phyloP scores from a whole-genome alignment of 2,888 invertebrate genomes.

The Podabrus alpinus region DNA sequence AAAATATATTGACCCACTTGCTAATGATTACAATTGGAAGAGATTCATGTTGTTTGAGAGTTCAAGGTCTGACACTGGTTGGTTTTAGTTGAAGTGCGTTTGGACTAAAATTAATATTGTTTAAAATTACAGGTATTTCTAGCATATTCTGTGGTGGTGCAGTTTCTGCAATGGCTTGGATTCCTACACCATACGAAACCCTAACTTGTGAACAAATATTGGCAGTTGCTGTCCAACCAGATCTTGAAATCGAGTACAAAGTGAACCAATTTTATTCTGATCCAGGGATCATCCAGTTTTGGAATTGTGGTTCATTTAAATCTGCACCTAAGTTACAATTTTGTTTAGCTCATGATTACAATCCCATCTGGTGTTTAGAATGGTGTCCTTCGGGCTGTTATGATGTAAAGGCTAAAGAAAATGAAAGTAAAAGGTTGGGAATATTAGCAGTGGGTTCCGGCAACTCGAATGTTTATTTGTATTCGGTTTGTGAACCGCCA shows the following conservation, averaged over 20 bases:
- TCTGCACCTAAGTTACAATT: constrained; percentile 60
- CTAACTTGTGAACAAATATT: constrained; percentile 57
- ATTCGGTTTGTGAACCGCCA: constrained; percentile 56
- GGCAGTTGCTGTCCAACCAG: constrained; percentile 61
- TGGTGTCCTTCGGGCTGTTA: constrained; percentile 80
- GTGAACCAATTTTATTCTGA: constrained; percentile 53
- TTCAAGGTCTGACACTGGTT: constrained; percentile 46
- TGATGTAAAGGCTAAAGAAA: constrained; percentile 44
- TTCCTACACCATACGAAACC: constrained; percentile 56
- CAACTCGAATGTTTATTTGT: constrained; percentile 66
- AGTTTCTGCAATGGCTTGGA: constrained; percentile 56
- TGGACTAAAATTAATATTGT: background rate
- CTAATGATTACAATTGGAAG: constrained; percentile 50
- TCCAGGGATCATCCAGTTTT: constrained; percentile 69
- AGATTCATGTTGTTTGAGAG: constrained; percentile 57
- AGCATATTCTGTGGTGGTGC: constrained; percentile 58
- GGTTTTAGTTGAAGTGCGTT: background rate
- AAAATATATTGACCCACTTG: constrained; percentile 35
- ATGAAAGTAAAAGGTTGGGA: constrained; percentile 60
- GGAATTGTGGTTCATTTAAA: constrained; percentile 63
- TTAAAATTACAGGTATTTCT: constrained; percentile 46
- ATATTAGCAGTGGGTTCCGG: constrained; percentile 72
- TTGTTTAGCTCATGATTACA: constrained; percentile 66
- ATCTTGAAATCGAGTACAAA: constrained; percentile 59
- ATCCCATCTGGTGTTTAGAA: constrained; percentile 70